Percentiles rank a stretch among this genome's conserved stretches.
phyloP scores from a whole-genome alignment of 2,888 invertebrate species.

The Salpingus planirostris region DNA sequence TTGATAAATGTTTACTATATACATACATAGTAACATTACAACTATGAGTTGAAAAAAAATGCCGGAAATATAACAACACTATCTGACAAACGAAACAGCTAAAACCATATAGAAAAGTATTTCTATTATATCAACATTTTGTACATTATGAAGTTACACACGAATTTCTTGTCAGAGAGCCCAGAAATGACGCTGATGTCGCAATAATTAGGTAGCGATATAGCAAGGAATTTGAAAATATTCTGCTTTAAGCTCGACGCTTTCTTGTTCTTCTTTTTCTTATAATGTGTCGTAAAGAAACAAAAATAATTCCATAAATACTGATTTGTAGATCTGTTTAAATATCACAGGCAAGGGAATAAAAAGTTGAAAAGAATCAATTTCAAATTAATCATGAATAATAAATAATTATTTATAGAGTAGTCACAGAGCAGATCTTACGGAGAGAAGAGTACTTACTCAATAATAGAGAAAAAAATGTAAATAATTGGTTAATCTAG shows the following conservation, averaged over 20 bases:
- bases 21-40: conserved; percentile 31
- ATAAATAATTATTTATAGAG: conserved; percentile 3
- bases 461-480: too few species aligned
- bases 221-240: conserved; percentile 9
- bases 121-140: conserved; percentile 19
- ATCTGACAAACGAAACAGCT: conserved; percentile 15
- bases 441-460: too few species aligned
- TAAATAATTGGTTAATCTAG: too few species aligned
- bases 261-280: too few species aligned
- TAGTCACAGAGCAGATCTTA: conserved; percentile 2
- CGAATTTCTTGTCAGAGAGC: conserved; percentile 14
- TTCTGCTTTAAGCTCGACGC: too few species aligned
- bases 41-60: conserved; percentile 29
- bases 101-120: conserved; percentile 20
- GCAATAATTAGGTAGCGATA: conserved; percentile 12
- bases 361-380: conserved; percentile 4
- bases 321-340: conserved; percentile 32
- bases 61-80: conserved; percentile 18
- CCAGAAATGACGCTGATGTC: too few species aligned
- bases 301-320: too few species aligned
- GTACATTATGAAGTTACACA: conserved; percentile 18
- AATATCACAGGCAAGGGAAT: conserved; percentile 36
- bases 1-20: conserved; percentile 31
- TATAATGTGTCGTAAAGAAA: too few species aligned
- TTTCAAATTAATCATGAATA: conserved; percentile 2